Conservation (phyloP, 2,888 invertebrate genomes). For the Chrysina gloriosa region DNA sequence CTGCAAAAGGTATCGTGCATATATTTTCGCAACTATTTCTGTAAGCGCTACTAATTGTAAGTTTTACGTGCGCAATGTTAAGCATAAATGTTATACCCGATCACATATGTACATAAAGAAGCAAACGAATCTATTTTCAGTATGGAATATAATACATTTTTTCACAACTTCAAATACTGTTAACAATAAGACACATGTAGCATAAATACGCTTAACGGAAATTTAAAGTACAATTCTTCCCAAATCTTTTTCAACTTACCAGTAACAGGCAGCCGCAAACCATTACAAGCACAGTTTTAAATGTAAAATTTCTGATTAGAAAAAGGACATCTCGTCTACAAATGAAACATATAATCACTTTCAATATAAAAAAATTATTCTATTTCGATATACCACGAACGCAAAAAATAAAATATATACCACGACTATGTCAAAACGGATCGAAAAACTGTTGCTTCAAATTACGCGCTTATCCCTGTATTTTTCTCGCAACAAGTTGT, state of each 20-base stretch:
- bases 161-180: too few relatives aligned
- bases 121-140: too few relatives aligned
- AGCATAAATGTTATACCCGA: too few relatives aligned
- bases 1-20: too few relatives aligned
- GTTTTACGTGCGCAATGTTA: too few relatives aligned
- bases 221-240: not conserved
- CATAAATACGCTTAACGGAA: too few relatives aligned
- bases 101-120: too few relatives aligned
- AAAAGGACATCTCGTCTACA: slow-evolving; percentile 29
- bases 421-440: not conserved
- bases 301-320: slow-evolving; percentile 21
- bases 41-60: too few relatives aligned
- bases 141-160: too few relatives aligned
- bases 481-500: slow-evolving; percentile 43
- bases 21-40: too few relatives aligned
- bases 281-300: slow-evolving; percentile 30
- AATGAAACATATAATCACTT: slow-evolving; percentile 4
- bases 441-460: slow-evolving; percentile 45
- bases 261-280: slow-evolving; percentile 12
- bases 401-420: not conserved
- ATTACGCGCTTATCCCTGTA: slow-evolving; percentile 40
- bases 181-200: too few relatives aligned
- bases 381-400: not conserved
- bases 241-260: slow-evolving; percentile 12
- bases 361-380: not conserved